Percentiles rank a stretch among this genome's conserved stretches.
These are phyloP conservation scores for Apocrypta bakeri DNA, from an alignment of 1,140 invertebrate species.

Conservation along the genomic window DNA sequence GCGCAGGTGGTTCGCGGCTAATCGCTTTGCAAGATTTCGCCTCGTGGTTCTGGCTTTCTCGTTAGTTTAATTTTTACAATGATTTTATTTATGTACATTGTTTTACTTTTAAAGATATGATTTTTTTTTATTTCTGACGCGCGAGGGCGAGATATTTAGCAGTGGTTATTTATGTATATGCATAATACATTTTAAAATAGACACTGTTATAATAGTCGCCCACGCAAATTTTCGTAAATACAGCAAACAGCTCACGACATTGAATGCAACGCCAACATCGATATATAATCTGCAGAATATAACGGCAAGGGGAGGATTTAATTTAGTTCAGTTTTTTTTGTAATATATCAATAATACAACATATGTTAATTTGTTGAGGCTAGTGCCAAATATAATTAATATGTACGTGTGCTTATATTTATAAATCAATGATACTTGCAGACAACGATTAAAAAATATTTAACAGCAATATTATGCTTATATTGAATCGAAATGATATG, in stretches of 20 bases:
- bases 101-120: no score
- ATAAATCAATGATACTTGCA: background rate
- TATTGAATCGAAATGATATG: background rate
- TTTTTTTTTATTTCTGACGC: no score
- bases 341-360: constrained; percentile 23
- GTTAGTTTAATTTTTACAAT: background rate
- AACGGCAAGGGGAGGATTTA: background rate
- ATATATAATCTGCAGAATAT: constrained; percentile 49
- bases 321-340: background rate
- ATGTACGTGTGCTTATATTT: background rate
- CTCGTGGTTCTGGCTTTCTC: background rate
- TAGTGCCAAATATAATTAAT: constrained; percentile 34
- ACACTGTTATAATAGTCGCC: background rate
- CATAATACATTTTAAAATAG: no score
- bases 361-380: constrained; percentile 41
- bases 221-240: constrained; percentile 50
- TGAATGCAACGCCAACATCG: constrained; percentile 63
- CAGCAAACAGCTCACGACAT: constrained; percentile 65
- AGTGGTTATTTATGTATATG: no score
- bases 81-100: background rate
- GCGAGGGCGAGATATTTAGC: no score
- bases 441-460: constrained; percentile 15
- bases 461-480: background rate
- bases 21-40: background rate
- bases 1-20: constrained; percentile 8